Evolutionary conservation across 2,888 invertebrate genomes (phyloP), one percentile per base, ranked within the genome.

Genomic region (Xestobium rufovillosum): DNA sequence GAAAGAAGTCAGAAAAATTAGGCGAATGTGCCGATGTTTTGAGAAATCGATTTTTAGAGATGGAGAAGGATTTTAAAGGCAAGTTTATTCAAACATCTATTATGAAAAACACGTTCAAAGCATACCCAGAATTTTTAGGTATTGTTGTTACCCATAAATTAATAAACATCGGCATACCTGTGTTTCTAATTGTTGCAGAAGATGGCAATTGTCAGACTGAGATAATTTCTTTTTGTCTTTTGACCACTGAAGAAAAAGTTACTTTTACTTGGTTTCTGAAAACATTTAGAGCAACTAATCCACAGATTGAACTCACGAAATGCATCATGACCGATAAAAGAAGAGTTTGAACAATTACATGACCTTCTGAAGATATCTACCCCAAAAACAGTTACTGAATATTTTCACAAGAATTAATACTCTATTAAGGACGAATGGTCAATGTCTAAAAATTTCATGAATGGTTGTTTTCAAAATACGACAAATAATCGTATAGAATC

Each of bases 161-260:
- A 19, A 6, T 6, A 8, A 19, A 19, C 23, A 19, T 19, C 23
- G 23, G 23, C 23, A n/a, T 19, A 19, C 23, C 23, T n/a, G n/a
- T 19, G 23, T 19, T 8, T 19, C 23, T 19, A 19, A 19, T 19
- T 19, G 23, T 19, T 8, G 23, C 23, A 19, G 23, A 19, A 19
- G 23, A n/a, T n/a, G 23, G 23, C 23, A 19, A 19, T n/a, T 19
- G 23, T n/a, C 23, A 19, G 23, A 19, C 23, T 19, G n/a, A 19
- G n/a, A 19, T 19, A 19, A 19, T 19, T 19, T 19, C 23, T 19
- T 19, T 19, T 19, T 19, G 23, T 19, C 23, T 19, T 6, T 19
- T 19, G 23, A 19, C 23, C 6, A 19, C 23, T 19, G 23, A 19
- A 19, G 23, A 19, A 8, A 19, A 19, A 19, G 23, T n/a, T 19